phyloP scores from a whole-genome alignment of 2,113 vertebrate genomes.

The Antechinus flavipes region DNA sequence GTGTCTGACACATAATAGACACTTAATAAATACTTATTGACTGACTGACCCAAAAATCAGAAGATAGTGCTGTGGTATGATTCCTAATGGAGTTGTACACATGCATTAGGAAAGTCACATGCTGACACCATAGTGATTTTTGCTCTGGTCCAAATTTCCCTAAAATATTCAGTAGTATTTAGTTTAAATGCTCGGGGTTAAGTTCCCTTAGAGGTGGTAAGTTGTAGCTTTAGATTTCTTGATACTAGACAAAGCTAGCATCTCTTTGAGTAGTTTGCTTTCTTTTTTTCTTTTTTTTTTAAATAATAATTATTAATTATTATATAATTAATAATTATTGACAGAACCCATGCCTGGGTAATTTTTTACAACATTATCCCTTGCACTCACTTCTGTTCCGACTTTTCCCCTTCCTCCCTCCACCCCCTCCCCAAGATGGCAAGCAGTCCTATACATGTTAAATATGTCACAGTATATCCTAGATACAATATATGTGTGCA shows the following conservation, averaged over 20 bases:
- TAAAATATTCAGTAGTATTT: not conserved
- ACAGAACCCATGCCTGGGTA: too few species aligned
- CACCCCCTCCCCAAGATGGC: too few species aligned
- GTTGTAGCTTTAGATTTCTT: not conserved
- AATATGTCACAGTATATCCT: too few species aligned
- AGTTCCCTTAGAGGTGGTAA: not conserved
- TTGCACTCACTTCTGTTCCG: too few species aligned
- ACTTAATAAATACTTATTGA: not conserved
- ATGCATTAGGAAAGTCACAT: not conserved
- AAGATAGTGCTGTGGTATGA: not conserved
- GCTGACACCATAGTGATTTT: not conserved
- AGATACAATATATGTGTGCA: too few species aligned
- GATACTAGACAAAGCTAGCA: not conserved
- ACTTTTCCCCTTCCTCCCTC: too few species aligned
- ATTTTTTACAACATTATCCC: too few species aligned
- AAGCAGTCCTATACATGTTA: too few species aligned
- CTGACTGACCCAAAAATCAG: not conserved
- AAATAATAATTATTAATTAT: too few species aligned
- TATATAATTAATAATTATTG: too few species aligned
- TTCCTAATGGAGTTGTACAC: not conserved
- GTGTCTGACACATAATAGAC: not conserved
- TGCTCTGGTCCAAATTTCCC: not conserved
- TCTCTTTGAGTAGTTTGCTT: too few species aligned
- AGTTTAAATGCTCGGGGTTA: not conserved
- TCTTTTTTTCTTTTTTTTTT: too few species aligned